A percentile compares a stretch with the other conserved stretches of the same genome.
Conservation (phyloP, 1,140 invertebrate genomes). For the Neotoxoptera formosana region DNA sequence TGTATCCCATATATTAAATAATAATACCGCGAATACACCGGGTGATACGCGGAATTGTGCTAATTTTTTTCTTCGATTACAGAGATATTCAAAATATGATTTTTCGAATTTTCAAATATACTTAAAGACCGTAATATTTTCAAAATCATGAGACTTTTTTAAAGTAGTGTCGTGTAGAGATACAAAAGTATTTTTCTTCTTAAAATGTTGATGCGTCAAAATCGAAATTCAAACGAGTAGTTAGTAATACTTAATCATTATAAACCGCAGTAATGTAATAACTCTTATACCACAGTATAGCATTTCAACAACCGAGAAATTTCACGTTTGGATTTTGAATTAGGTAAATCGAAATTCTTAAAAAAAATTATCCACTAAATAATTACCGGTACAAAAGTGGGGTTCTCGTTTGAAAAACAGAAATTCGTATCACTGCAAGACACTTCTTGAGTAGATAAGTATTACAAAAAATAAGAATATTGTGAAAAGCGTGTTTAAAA, state of each 20-base stretch:
- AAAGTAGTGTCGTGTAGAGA: no score
- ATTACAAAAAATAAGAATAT: not conserved
- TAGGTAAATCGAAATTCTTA: not conserved
- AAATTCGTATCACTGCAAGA: not conserved
- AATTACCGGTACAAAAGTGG: not conserved
- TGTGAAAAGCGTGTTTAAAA: not conserved
- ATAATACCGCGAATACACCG: not conserved
- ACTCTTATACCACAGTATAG: not conserved
- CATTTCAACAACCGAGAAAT: not conserved
- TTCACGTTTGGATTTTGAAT: not conserved
- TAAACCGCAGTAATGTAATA: no score
- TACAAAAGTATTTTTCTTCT: no score
- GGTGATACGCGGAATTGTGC: rapidly evolving
- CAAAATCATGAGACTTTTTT: no score
- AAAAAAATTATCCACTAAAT: not conserved
- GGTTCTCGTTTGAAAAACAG: no score
- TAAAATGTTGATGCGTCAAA: not conserved
- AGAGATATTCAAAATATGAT: not conserved
- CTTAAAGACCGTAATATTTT: no score
- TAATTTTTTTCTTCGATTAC: not conserved
- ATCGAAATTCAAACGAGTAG: not conserved
- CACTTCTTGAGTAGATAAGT: not conserved
- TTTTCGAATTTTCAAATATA: no score
- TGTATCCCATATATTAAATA: not conserved
- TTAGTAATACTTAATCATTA: no score